These are phyloP conservation scores for Pissodes strobi DNA, from an alignment of 1,140 invertebrate species.

Conservation along the genomic window DNA sequence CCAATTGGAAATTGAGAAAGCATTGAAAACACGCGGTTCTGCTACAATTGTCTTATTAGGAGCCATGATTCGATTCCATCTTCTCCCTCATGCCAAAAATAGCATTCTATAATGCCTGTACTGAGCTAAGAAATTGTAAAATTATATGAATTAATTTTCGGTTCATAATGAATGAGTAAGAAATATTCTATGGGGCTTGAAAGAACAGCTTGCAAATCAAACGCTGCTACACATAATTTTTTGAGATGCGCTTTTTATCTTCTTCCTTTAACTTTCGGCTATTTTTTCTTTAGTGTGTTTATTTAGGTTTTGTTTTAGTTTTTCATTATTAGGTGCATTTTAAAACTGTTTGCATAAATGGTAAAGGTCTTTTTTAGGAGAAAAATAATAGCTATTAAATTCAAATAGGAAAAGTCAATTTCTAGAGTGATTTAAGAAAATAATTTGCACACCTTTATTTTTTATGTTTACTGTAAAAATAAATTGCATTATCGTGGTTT, in stretches of 20 bases:
- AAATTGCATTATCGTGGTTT: no score
- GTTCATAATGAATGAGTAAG: no score
- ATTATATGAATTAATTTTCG: no score
- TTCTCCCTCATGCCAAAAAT: neutral
- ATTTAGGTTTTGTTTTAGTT: neutral
- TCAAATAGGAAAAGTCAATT: neutral
- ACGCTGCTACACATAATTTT: neutral
- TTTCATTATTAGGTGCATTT: neutral
- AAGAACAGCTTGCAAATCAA: neutral
- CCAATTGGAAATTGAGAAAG: no score
- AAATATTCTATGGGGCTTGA: neutral
- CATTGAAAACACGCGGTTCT: no score
- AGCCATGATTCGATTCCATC: neutral
- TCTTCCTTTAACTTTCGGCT: neutral
- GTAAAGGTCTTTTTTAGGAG: neutral
- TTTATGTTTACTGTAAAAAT: no score
- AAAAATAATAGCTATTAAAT: neutral
- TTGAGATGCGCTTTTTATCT: neutral
- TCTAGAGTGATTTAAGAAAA: neutral
- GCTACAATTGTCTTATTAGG: neutral
- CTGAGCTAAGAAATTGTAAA: neutral
- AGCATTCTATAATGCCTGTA: neutral
- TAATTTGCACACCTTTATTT: no score
- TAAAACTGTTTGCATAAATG: neutral
- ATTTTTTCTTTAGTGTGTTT: neutral